Evolutionary conservation across 2,113 vertebrate species (phyloP), one percentile per base, ranked within the genome.

Genomic region (Pollachius pollachius): DNA sequence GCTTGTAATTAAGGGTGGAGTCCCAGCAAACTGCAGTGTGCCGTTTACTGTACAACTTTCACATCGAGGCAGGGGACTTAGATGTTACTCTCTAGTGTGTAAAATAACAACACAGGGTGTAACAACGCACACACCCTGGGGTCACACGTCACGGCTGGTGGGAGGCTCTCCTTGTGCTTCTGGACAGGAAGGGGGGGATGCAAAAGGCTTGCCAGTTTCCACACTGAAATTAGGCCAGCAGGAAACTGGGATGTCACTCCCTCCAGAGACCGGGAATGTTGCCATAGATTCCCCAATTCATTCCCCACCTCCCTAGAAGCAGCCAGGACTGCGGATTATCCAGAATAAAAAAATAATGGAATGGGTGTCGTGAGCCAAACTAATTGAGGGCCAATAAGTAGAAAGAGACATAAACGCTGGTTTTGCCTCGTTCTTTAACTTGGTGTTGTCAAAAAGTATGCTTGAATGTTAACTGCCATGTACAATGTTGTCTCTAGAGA

Each of bases 171-270:
- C 19, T 72, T 82, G 69, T 66, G 74, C 72, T 80, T 69, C 68
- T 48, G 73, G 71, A 79, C 74, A 86, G 86, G 85, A 90, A 89
- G 74, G 69, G 62, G 62, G 83, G 69, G 65, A 15, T 73, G 72
- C 71, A 82, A 81, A 81, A 73, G 62, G 68, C 59, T 75, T 56
- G 81, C 82, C 77, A 84, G 79, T 83, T 85, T 88, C 79, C 79
- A 81, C 81, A 68, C 73, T 68, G 74, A 76, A 84, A 84, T 84
- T 79, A 79, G 81, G 68, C 62, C 64, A 59, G 73, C 83, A 88
- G 89, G 87, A 90, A 88, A 82, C 62, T 34, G 67, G 82, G 75
- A 64, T 57, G 81, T 72, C 79, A 72, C 84, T 84, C 85, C 77
- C 84, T 27, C 19, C 74, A 72, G 73, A 68, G 65, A 77, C 71